Base-by-base conservation (phyloP, 2,113 vertebrate genomes). In the Todiramphus chloris region DNA sequence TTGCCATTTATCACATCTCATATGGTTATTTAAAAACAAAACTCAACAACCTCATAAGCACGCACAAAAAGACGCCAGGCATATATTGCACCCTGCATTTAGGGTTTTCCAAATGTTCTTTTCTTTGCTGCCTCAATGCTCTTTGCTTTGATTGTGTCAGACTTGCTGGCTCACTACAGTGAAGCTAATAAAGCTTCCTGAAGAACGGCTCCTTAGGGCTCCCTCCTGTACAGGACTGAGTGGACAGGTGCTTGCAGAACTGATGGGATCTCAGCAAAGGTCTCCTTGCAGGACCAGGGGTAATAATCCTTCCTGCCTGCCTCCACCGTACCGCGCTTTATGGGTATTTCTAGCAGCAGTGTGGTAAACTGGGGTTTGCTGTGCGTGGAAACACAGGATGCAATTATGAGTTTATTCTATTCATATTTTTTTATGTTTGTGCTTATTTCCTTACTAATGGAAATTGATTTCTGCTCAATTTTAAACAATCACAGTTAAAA, bases 371-470 rank as follows among this genome's bases (percentile, higher is more conserved):
- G 75, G 63, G 63, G 30, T 62, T 73, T 41, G 48, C 37, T 46
- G 35, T 11, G 19, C 31, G 64, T 63, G 79, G 64, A 27, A 66
- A 35, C 4, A 86, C 75, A 95, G 92, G 92, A 96, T 88, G 85
- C 76, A 77, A 90, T 93, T 81, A 90, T 1, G n/a, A 83, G 69
- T 59, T 89, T 53, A 66, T 67, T 83, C 37, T 53, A 66, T 67
- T 83, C 37, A 27, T 74, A 31, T 78, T 85, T 44, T 16, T 86
- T 46, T 15, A 72, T 11, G 1, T 86, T 92, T 96, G 16, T 43
- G 72, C 66, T 90, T 92, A 78, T 96, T 93, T 96, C 76, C 90
- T 95, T 94, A 59, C 95, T 96, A 92, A 96, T 92, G 79, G 88
- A 86, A 93, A 95, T 95, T 72, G 83, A 96, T 94, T 94, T 92